Evolutionary conservation across 2,888 invertebrate genomes (phyloP).

Genomic region (Amiota minor): DNA sequence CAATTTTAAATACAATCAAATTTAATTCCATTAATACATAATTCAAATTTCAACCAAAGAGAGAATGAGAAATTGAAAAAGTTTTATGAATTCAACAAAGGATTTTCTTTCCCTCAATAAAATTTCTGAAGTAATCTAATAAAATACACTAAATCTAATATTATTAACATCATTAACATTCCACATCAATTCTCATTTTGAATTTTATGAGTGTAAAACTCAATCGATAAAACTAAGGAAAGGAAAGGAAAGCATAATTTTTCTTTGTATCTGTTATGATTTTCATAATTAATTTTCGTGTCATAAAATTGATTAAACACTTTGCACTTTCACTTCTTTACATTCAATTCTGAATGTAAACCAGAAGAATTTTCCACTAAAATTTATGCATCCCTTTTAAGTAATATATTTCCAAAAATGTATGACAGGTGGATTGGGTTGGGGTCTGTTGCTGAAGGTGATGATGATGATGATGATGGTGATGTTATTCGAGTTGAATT

Average conservation of each 20-base stretch:
- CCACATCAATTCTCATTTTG: background rate
- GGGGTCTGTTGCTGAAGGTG: background rate
- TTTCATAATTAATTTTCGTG: no score
- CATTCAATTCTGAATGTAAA: background rate
- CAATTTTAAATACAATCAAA: no score
- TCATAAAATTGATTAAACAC: background rate
- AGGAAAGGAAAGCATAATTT: background rate
- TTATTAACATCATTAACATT: slow-evolving; percentile 22
- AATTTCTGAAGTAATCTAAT: slow-evolving; percentile 28
- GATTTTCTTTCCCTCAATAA: slow-evolving; percentile 44
- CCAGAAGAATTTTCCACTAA: slow-evolving; percentile 10
- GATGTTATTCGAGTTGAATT: no score
- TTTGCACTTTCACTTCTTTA: background rate
- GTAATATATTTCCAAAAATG: background rate
- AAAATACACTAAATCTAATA: slow-evolving; percentile 27
- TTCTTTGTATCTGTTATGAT: no score
- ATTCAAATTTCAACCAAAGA: no score
- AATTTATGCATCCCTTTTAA: slow-evolving; percentile 13
- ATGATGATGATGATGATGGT: no score
- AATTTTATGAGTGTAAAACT: no score
- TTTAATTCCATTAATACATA: no score
- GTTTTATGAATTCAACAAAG: no score
- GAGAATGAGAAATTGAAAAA: no score
- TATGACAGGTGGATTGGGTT: background rate
- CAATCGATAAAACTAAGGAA: background rate